A percentile compares a stretch with the other conserved stretches of the same genome.
These are phyloP conservation scores for Potamarius usumacintae DNA, from an alignment of 2,113 vertebrate genomes.

Conservation along the genomic window DNA sequence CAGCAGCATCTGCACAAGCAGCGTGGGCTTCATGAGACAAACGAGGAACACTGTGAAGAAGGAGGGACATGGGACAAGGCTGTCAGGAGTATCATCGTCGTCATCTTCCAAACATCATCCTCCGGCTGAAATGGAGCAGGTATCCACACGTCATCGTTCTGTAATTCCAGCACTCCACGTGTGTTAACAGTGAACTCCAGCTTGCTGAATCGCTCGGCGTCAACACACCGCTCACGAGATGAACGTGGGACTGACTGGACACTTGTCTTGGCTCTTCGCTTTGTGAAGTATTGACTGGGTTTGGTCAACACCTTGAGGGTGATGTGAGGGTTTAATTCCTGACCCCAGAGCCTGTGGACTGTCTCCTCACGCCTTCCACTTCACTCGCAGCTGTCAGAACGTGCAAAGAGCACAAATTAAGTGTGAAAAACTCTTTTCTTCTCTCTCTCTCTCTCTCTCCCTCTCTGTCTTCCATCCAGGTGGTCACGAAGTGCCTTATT, in stretches of 20 bases:
- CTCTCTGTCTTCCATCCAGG: background rate
- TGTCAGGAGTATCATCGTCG: too few species aligned
- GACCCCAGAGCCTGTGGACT: too few species aligned
- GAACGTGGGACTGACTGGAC: background rate
- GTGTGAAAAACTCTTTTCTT: background rate
- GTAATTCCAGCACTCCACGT: background rate
- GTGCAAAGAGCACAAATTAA: background rate
- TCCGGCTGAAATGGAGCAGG: too few species aligned
- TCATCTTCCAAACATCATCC: too few species aligned
- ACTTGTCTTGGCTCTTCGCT: background rate
- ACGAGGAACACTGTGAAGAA: background rate
- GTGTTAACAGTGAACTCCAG: too few species aligned
- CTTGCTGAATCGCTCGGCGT: too few species aligned
- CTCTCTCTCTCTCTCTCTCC: background rate
- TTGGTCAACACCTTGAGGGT: background rate
- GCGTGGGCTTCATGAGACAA: too few species aligned
- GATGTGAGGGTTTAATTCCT: background rate
- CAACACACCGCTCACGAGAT: too few species aligned
- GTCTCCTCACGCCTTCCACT: background rate
- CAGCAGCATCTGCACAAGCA: background rate
- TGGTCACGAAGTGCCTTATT: constrained; percentile 56
- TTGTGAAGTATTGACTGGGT: too few species aligned
- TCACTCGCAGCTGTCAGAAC: background rate
- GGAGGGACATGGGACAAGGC: background rate
- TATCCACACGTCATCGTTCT: background rate